A percentile compares a stretch with the other conserved stretches of the same genome.
Evolutionary conservation across 2,888 invertebrate species (phyloP).

Genomic region (Netelia fuscicornis): DNA sequence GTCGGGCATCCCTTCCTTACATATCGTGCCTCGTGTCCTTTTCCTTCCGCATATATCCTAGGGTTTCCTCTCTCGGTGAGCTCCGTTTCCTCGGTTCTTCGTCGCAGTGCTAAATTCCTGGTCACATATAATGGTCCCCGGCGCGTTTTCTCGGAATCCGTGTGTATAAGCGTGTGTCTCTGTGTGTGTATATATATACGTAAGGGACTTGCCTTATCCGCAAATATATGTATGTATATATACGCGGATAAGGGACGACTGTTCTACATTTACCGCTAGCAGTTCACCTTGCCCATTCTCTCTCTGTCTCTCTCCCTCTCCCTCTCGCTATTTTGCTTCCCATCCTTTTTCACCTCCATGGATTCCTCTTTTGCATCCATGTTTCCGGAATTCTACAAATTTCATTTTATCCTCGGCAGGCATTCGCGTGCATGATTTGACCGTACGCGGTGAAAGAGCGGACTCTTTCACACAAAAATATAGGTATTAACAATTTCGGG

Average conservation of each 20-base stretch:
- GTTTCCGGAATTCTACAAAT: conserved; percentile 52
- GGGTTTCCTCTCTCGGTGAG: conserved; percentile 21
- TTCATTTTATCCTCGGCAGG: conserved; percentile 33
- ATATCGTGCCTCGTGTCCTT: background rate
- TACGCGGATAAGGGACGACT: conserved; percentile 1
- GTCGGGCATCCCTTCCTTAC: conserved; percentile 11
- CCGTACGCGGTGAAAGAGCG: background rate
- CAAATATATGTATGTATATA: background rate
- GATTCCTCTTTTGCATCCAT: conserved; percentile 13
- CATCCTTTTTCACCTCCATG: conserved; percentile 18
- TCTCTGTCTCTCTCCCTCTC: background rate
- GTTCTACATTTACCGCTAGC: conserved; percentile 9
- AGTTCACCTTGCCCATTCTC: background rate
- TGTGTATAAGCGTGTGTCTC: background rate
- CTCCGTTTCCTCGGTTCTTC: conserved; percentile 29
- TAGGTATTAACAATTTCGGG: background rate
- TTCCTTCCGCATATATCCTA: conserved; percentile 28
- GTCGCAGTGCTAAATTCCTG: conserved; percentile 48
- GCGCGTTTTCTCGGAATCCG: conserved; percentile 19
- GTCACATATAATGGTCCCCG: conserved; percentile 45
- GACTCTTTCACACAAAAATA: background rate
- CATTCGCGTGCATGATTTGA: conserved; percentile 16
- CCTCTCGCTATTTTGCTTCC: background rate
- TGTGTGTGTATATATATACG: background rate
- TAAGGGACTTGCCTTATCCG: background rate